Evolutionary conservation across 2,888 invertebrate species (phyloP).

Genomic region (Mesoligia furuncula): DNA sequence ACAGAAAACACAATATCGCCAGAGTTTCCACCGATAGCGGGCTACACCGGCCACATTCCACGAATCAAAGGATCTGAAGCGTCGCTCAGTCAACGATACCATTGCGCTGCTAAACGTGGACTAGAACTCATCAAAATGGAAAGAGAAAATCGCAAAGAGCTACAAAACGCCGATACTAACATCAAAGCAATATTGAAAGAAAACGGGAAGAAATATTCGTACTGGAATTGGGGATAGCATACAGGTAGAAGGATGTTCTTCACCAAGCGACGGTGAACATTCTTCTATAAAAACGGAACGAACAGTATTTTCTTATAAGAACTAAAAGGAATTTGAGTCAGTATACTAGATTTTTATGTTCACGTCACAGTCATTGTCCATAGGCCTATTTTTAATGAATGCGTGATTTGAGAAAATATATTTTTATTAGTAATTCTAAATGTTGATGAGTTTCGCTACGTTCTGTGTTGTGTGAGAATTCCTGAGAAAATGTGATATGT

Average conservation of each 20-base stretch:
- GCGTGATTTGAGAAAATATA: conserved; percentile 46
- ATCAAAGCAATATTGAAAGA: conserved; percentile 84
- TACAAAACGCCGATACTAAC: conserved; percentile 82
- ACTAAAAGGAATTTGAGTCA: conserved; percentile 47
- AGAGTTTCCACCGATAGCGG: conserved; percentile 93
- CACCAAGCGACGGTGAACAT: conserved; percentile 85
- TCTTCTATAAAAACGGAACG: conserved; percentile 80
- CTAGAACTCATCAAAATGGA: conserved; percentile 91
- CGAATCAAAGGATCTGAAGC: conserved; percentile 92
- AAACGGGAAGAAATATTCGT: conserved; percentile 85
- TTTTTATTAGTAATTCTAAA: conserved; percentile 49
- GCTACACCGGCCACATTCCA: conserved; percentile 94
- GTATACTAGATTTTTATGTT: conserved; percentile 55
- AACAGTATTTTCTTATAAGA: conserved; percentile 71
- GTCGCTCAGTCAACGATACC: conserved; percentile 92
- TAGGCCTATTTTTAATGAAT: conserved; percentile 58
- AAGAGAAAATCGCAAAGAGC: conserved; percentile 86
- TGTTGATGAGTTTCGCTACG: conserved; percentile 51
- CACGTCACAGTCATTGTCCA: conserved; percentile 52
- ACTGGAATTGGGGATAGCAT: conserved; percentile 90
- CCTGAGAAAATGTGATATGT: conserved; percentile 66
- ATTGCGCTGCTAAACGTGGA: conserved; percentile 92
- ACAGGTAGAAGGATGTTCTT: conserved; percentile 90
- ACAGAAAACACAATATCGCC: conserved; percentile 92
- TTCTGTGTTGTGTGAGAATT: conserved; percentile 59